A percentile compares a stretch with the other conserved stretches of the same genome.
Conservation (phyloP, 2,888 invertebrate genomes). For the Escarpia spicata region DNA sequence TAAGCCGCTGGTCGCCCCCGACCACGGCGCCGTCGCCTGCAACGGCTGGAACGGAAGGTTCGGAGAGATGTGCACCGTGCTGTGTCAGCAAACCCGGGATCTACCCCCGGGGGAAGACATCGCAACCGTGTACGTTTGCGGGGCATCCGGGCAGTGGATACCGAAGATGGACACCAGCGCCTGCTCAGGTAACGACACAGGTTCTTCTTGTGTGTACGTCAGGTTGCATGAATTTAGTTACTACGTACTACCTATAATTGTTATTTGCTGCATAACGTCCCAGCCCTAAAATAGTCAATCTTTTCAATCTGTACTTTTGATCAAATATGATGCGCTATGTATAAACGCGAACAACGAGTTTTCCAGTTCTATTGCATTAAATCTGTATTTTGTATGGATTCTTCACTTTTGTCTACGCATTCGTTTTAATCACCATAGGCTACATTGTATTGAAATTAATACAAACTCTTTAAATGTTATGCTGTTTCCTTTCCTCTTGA, state of each 20-base stretch:
- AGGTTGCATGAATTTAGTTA: not conserved
- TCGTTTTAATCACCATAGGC: no score
- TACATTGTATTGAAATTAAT: no score
- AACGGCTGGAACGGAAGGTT: constrained; percentile 43
- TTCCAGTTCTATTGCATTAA: no score
- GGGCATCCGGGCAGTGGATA: constrained; percentile 26
- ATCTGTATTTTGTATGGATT: no score
- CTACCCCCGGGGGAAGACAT: not conserved
- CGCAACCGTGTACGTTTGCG: not conserved
- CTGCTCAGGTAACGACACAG: not conserved
- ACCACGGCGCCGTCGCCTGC: constrained; percentile 39
- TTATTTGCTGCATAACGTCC: not conserved
- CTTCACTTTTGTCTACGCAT: no score
- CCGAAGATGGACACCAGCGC: not conserved
- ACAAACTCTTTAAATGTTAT: no score
- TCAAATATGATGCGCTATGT: not conserved
- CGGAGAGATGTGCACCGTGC: not conserved
- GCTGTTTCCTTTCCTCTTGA: no score
- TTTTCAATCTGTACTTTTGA: not conserved
- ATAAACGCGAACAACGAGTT: no score
- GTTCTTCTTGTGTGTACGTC: not conserved
- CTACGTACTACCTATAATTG: not conserved
- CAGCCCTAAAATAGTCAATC: no score
- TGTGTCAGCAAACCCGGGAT: not conserved
- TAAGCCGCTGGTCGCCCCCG: constrained; percentile 36